Conservation (phyloP, 2,888 invertebrate species). For the Drosophila aldrichi region DNA sequence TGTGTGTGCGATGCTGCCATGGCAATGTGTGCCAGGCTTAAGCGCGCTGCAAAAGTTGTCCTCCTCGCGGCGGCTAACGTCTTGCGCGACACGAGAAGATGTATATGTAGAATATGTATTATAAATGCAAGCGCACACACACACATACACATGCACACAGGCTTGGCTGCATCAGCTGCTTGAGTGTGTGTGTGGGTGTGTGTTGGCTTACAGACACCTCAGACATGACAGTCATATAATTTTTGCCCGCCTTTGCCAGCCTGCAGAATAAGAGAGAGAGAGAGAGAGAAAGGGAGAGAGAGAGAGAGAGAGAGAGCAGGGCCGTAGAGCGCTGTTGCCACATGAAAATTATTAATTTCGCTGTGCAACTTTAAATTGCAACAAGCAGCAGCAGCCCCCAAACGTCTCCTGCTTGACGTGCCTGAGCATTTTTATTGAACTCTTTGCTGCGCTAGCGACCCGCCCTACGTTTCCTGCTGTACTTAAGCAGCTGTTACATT, state of each 20-base stretch:
- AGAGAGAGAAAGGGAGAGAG: neutral
- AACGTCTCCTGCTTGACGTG: slow-evolving; percentile 28
- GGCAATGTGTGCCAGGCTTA: slow-evolving; percentile 36
- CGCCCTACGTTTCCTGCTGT: neutral
- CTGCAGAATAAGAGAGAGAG: slow-evolving; percentile 13
- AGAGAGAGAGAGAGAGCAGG: neutral
- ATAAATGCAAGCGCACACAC: slow-evolving; percentile 60
- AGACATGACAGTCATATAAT: slow-evolving; percentile 60
- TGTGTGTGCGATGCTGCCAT: slow-evolving; percentile 13
- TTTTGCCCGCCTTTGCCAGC: slow-evolving; percentile 40
- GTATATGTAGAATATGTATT: slow-evolving; percentile 53
- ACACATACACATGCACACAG: slow-evolving; percentile 2
- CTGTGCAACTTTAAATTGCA: slow-evolving; percentile 68
- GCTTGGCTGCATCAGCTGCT: slow-evolving; percentile 30
- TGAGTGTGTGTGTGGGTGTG: slow-evolving; percentile 39
- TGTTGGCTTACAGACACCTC: slow-evolving; percentile 58
- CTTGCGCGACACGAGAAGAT: slow-evolving; percentile 57
- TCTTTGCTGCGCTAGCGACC: neutral
- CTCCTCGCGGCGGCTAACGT: slow-evolving; percentile 17
- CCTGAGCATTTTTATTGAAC: slow-evolving; percentile 40
- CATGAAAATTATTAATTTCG: slow-evolving; percentile 74
- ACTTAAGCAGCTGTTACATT: slow-evolving; percentile 52
- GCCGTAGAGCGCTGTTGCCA: slow-evolving; percentile 24
- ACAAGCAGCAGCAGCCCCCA: slow-evolving; percentile 42
- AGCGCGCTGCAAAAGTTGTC: slow-evolving; percentile 48